phyloP scores from a whole-genome alignment of 92 coral and sea anemone species.

The Phenganax marumi region DNA sequence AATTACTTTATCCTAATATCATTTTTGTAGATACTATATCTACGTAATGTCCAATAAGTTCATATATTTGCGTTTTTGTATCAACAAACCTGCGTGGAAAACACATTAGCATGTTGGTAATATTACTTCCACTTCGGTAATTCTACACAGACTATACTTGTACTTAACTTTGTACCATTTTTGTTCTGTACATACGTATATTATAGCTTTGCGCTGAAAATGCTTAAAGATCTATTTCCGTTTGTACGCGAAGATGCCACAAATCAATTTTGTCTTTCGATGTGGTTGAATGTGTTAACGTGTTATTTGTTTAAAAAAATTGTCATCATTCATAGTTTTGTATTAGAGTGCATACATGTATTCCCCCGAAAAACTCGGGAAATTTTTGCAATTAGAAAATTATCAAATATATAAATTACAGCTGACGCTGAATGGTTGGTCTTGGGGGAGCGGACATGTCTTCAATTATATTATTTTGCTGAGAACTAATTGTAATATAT shows the following conservation, averaged over 20 bases:
- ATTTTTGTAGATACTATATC: conserved; percentile 19
- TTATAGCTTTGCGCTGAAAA: too few species aligned
- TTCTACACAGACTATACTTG: neutral
- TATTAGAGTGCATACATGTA: neutral
- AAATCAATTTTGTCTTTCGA: neutral
- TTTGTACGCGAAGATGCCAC: neutral
- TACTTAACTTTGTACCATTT: neutral
- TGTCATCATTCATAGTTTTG: too few species aligned
- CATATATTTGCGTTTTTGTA: neutral
- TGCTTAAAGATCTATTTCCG: neutral
- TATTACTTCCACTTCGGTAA: neutral
- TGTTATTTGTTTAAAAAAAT: too few species aligned
- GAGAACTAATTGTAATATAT: neutral
- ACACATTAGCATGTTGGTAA: neutral
- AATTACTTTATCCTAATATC: conserved; percentile 28
- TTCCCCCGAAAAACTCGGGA: conserved; percentile 8
- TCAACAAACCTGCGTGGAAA: neutral
- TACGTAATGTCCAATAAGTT: neutral
- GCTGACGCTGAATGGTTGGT: neutral
- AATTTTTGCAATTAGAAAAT: conserved; percentile 21
- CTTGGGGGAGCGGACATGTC: conserved; percentile 2
- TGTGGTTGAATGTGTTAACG: too few species aligned
- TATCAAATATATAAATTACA: neutral
- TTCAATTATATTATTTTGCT: conserved; percentile 2
- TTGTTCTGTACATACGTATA: neutral